These are phyloP conservation scores for Clepsis dumicolana DNA, from an alignment of 2,888 invertebrate species.

Conservation along the genomic window DNA sequence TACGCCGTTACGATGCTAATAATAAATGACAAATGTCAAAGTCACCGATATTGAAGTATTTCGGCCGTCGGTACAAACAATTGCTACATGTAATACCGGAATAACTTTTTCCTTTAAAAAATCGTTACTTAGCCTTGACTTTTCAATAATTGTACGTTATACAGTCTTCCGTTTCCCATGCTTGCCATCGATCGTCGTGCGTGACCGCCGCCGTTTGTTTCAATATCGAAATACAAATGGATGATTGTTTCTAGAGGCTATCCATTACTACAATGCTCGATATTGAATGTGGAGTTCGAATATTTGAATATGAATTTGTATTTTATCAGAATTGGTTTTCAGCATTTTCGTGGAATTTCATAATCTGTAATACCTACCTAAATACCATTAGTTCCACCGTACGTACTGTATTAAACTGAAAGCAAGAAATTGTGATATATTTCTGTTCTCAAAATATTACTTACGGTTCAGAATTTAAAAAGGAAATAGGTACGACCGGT, in stretches of 20 bases:
- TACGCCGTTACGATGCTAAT: no score
- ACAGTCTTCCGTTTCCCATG: neutral
- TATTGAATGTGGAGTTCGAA: neutral
- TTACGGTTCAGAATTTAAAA: neutral
- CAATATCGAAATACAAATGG: constrained; percentile 24
- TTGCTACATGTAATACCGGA: neutral
- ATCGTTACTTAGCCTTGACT: constrained; percentile 10
- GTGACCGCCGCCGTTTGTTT: constrained; percentile 31
- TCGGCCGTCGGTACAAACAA: neutral
- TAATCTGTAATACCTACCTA: no score
- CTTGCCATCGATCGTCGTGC: constrained; percentile 19
- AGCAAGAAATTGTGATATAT: no score
- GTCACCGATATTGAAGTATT: neutral
- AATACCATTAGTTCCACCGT: no score
- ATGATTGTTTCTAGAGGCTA: constrained; percentile 8
- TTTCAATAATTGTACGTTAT: constrained; percentile 16
- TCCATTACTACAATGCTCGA: neutral
- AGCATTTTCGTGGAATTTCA: neutral
- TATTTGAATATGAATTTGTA: neutral
- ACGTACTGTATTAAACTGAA: no score
- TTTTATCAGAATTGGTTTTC: neutral
- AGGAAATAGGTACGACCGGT: neutral
- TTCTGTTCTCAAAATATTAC: no score
- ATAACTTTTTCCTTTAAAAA: neutral
- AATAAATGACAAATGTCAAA: no score